Evolutionary conservation across 2,797 vertebrate species (phyloP), one percentile per base, ranked within the genome.

Genomic region (Apodemus agrarius): DNA sequence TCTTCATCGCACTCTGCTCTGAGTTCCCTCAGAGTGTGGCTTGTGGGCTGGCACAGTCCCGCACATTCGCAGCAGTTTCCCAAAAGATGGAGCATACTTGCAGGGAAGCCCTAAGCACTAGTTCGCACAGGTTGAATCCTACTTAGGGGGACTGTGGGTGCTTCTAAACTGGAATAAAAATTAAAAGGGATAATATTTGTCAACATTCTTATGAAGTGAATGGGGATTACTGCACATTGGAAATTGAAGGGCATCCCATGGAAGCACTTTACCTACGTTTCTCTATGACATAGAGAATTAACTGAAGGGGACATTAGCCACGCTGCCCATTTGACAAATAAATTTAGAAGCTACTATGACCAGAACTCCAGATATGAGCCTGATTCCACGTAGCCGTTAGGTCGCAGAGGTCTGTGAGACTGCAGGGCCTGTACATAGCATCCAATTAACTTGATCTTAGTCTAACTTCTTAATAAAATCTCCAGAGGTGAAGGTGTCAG

Each of bases 1-100:
- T 94, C 92, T 84, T 85, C 90, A 93, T 88, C 90, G 91, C 52
- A 75, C 37, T 67, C 12, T 75, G 63, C n/a, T 92, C 83, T 1
- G 1, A 57, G 40, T 87, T 96, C 88, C 63, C 75, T 92, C 1
- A 92, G 83, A 95, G 43, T 3, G 29, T 6, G 67, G 24, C 10
- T 80, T 63, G 80, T 34, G 26, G 34, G 11, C 69, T 90, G 16
- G 3, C 49, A 34, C 6, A 49, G 29, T 72, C 67, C 76, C 79
- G 8, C 6, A 6, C 5, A 43, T 14, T 1, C 46, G 0, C 0
- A 8, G 17, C 4, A n/a, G 14, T 2, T 29, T 95, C 65, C 26
- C 37, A 67, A 4, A 24, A 81, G 17, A 74, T 90, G 49, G 29
- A 37, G 34, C 8, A 6, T 3, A 43, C 0, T 0, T 65, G 17